Conservation (phyloP, 2,113 vertebrate species). For the Oryzias curvinotus region DNA sequence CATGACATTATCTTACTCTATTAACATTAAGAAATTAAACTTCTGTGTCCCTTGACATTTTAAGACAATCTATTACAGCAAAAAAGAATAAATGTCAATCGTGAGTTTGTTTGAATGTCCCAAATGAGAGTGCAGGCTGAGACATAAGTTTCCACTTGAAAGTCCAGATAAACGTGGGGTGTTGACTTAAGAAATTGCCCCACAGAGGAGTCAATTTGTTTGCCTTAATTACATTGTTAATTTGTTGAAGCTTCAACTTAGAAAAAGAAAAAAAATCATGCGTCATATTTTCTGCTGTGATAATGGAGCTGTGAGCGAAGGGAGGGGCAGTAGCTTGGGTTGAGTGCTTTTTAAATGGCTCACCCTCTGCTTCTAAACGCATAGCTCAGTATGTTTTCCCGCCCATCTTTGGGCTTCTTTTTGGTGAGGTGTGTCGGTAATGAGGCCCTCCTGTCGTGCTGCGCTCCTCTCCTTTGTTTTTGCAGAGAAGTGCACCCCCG, state of each 20-base stretch:
- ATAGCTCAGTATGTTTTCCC: constrained; percentile 55
- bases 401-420: constrained; percentile 46
- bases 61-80: constrained; percentile 44
- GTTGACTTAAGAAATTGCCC: constrained; percentile 43
- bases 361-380: constrained; percentile 67
- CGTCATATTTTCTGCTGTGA: constrained; percentile 62
- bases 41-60: neutral
- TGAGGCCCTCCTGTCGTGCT: constrained; percentile 68
- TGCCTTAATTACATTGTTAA: constrained; percentile 73
- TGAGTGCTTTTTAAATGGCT: constrained; percentile 69
- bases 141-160: constrained; percentile 29
- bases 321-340: constrained; percentile 38
- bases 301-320: constrained; percentile 46
- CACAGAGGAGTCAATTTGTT: constrained; percentile 60
- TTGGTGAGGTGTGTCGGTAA: constrained; percentile 62
- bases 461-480: constrained; percentile 56
- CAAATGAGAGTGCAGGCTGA: constrained; percentile 19
- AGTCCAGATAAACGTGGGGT: constrained; percentile 32
- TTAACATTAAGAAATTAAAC: constrained; percentile 18
- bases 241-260: constrained; percentile 62
- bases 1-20: constrained; percentile 3
- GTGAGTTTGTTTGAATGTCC: constrained; percentile 53
- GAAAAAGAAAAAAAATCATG: constrained; percentile 56
- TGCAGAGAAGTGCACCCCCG: constrained; percentile 67
- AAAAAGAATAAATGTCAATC: constrained; percentile 57